Evolutionary conservation across 1,140 invertebrate species (phyloP), one percentile per base, ranked within the genome.

Genomic region (Magallana gigas): DNA sequence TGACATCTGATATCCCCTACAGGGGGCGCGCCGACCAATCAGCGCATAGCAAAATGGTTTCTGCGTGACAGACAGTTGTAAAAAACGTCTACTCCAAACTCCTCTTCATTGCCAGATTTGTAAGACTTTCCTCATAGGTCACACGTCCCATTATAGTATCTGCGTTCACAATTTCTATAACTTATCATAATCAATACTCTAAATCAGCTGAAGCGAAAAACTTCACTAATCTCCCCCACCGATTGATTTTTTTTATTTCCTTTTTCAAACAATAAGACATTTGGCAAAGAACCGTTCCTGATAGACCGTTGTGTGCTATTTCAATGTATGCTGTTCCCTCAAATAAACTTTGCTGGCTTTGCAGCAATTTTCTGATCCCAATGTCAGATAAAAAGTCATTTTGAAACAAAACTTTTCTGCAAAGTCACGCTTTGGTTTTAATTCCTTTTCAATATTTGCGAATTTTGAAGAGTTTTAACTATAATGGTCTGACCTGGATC

Each of bases 331-430:
- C 23, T 29, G 9, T 29, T 29, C 18, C 68, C 23, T 1, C 29
- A 18, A 76, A 76, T 76, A 76, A 12, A 18, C 23, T 4, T 29
- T 29, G 36, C 68, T 29, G 68, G 68, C 68, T 76, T 76, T 29
- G 5, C 68, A 29, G 68, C 68, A 76, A 76, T 76, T 76, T 29
- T 29, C 68, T 23, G 68, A 76, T 76, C 18, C 23, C 23, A 12
- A 36, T 29, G 68, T 76, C 68, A 76, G 68, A 76, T 76, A 76
- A 76, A 76, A 29, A 76, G 68, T 76, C 68, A 76, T 29, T 76
- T 76, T 76, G 68, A 76, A 76, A 76, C 68, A 76, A 76, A 36
- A 36, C 68, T 76, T 64, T 64, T 76, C 68, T 76, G 68, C 68
- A 76, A 18, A 76, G 68, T 76, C 68, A 76, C 68, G 68, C 68